Percentiles rank a stretch among this genome's conserved stretches.
Evolutionary conservation across 2,113 vertebrate genomes (phyloP).

Genomic region (Campylorhamphus procurvoides): DNA sequence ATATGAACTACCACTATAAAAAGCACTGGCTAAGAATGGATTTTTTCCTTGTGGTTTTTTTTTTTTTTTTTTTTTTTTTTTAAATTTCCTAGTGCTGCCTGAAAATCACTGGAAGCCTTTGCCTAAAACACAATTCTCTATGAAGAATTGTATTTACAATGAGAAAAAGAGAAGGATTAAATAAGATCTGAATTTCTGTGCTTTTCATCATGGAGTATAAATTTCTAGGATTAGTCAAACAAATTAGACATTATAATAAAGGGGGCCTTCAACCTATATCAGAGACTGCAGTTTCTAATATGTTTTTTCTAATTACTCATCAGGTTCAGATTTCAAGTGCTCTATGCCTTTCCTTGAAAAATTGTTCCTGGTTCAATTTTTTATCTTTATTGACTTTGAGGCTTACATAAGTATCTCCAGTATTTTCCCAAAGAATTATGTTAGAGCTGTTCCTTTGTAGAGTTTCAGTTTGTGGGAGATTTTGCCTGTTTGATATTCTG

Average conservation of each 20-base stretch:
- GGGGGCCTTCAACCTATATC: background rate
- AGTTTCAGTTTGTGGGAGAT: background rate
- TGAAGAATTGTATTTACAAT: background rate
- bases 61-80: background rate
- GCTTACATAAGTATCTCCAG: background rate
- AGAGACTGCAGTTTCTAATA: background rate
- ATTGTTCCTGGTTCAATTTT: background rate
- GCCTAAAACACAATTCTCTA: background rate
- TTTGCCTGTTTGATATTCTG: background rate
- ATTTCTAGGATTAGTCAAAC: slow-evolving; percentile 10
- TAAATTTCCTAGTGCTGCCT: background rate
- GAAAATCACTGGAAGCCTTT: background rate
- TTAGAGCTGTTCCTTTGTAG: background rate
- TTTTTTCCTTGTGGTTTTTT: background rate
- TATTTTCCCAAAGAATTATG: background rate
- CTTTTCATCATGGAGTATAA: background rate
- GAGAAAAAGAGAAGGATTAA: slow-evolving; percentile 2
- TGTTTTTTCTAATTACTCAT: background rate
- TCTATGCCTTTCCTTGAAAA: background rate
- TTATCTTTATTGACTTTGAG: background rate
- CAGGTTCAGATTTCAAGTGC: background rate
- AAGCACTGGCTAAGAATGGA: background rate
- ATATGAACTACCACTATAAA: background rate
- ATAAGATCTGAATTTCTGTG: background rate
- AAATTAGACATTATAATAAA: background rate